Percentiles rank a stretch among this genome's conserved stretches.
These are phyloP conservation scores for Heliconius eleuchia DNA, from an alignment of 1,140 invertebrate genomes.

Conservation along the genomic window DNA sequence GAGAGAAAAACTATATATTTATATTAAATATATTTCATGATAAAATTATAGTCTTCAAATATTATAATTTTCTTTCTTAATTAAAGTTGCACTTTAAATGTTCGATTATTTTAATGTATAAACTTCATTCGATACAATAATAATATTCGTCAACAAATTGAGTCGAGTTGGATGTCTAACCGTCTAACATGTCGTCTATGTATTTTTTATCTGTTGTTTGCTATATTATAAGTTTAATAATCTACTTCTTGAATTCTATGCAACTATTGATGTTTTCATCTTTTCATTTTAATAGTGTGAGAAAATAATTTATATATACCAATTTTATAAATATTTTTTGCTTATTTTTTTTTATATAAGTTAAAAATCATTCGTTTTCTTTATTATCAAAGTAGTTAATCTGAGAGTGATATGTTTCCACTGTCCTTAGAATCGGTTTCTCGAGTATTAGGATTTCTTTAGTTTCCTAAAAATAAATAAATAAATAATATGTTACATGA, in stretches of 20 bases:
- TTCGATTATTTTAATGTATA: too few species aligned
- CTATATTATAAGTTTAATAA: conserved; percentile 15
- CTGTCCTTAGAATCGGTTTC: conserved; percentile 18
- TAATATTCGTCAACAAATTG: not conserved
- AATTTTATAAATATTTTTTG: conserved; percentile 16
- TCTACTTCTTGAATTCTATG: conserved; percentile 31
- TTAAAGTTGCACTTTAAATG: too few species aligned
- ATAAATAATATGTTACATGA: conserved; percentile 46
- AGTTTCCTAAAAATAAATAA: conserved; percentile 25
- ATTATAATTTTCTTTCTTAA: too few species aligned
- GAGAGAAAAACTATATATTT: too few species aligned
- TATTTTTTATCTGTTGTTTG: not conserved
- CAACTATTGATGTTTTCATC: conserved; percentile 48
- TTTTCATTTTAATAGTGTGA: conserved; percentile 41
- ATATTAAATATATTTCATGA: too few species aligned
- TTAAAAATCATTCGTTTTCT: not conserved
- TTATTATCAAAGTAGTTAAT: conserved; percentile 11
- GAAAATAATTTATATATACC: conserved; percentile 17
- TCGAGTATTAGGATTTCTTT: conserved; percentile 20
- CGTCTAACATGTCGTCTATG: not conserved
- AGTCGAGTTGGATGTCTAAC: not conserved
- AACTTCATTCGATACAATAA: not conserved
- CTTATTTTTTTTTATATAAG: not conserved
- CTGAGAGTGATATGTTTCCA: conserved; percentile 34
- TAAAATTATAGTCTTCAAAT: too few species aligned